phyloP scores from a whole-genome alignment of 2,113 vertebrate species.

The Marmota monax region DNA sequence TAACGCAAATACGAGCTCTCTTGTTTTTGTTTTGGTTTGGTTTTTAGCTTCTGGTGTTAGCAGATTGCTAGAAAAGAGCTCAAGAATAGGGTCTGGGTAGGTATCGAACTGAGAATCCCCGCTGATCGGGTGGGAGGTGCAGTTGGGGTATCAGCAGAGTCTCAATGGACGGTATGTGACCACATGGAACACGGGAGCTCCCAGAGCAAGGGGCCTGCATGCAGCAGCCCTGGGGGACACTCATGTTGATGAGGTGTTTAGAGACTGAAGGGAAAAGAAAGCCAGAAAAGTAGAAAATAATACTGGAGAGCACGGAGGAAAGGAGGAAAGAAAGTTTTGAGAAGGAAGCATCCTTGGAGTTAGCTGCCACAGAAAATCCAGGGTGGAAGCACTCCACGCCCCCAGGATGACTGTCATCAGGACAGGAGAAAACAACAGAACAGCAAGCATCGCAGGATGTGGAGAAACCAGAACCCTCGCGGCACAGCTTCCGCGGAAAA shows the following conservation, averaged over 20 bases:
- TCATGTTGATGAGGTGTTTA: background rate
- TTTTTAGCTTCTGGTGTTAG: background rate
- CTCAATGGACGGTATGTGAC: too few species aligned
- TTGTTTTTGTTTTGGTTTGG: too few species aligned
- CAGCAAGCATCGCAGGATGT: background rate
- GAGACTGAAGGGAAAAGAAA: background rate
- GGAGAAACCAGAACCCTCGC: fast-evolving
- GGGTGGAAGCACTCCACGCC: background rate
- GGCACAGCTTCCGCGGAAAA: background rate
- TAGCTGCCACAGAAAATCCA: background rate
- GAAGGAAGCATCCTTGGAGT: background rate
- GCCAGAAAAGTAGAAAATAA: background rate
- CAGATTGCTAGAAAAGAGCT: background rate
- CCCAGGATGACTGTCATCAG: too few species aligned
- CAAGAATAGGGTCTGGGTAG: background rate
- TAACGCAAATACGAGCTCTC: too few species aligned
- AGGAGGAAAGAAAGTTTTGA: background rate
- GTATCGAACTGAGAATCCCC: background rate
- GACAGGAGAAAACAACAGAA: too few species aligned
- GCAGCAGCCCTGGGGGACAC: background rate
- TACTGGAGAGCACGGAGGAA: background rate
- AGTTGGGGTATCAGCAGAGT: too few species aligned
- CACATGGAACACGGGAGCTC: background rate
- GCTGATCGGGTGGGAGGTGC: too few species aligned
- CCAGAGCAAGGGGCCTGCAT: too few species aligned